Conservation (phyloP, 2,797 vertebrate species). For the Hafferia zeledoni region DNA sequence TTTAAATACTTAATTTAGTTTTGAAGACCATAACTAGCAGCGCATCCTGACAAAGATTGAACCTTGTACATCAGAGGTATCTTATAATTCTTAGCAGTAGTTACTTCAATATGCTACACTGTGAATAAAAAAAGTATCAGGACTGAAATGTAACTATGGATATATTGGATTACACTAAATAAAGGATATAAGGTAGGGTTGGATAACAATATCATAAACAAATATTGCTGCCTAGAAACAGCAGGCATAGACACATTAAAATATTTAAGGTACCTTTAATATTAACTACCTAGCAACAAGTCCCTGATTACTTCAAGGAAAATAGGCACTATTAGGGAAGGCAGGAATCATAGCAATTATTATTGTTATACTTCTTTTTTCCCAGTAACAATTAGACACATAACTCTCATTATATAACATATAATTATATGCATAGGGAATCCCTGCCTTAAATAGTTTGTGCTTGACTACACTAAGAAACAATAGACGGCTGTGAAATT, state of each 20-base stretch:
- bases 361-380: neutral
- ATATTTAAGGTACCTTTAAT: slow-evolving; percentile 62
- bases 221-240: slow-evolving; percentile 65
- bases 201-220: slow-evolving; percentile 60
- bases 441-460: slow-evolving; percentile 39
- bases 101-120: neutral
- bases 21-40: neutral
- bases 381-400: neutral
- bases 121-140: neutral
- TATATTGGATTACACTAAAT: slow-evolving; percentile 21
- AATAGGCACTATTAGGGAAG: neutral
- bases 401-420: neutral
- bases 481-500: neutral
- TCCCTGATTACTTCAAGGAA: slow-evolving; percentile 45
- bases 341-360: neutral
- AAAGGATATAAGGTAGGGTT: slow-evolving; percentile 38
- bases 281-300: slow-evolving; percentile 50
- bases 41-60: neutral
- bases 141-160: neutral
- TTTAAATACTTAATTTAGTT: neutral
- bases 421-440: neutral
- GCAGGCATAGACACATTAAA: slow-evolving; percentile 46
- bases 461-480: neutral
- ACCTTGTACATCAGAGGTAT: neutral
- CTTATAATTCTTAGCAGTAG: neutral